Conservation (phyloP, 1,140 invertebrate species). For the Penaeus indicus region DNA sequence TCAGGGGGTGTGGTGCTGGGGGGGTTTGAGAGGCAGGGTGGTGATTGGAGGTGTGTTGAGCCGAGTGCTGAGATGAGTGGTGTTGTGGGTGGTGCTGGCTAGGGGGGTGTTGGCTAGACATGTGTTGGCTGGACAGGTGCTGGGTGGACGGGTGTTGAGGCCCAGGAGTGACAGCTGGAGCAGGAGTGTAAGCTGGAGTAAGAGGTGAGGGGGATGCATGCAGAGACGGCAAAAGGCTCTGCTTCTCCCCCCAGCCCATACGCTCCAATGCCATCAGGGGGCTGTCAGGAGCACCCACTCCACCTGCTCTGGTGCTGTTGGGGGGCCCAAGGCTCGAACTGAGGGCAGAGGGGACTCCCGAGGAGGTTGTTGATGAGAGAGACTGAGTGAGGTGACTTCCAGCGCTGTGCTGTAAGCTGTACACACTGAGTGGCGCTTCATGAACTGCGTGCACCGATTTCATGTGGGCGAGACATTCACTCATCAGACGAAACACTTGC, state of each 20-base stretch:
- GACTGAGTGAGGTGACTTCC: constrained; percentile 60
- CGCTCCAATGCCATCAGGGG: constrained; percentile 66
- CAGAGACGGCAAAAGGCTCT: constrained; percentile 61
- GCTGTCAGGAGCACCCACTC: constrained; percentile 64
- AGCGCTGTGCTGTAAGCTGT: constrained; percentile 62
- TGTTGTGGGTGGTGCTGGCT: constrained; percentile 34
- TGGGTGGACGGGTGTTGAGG: constrained; percentile 60
- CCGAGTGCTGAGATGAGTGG: constrained; percentile 22
- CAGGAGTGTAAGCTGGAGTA: constrained; percentile 60
- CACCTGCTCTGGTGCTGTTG: constrained; percentile 58
- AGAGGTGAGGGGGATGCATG: constrained; percentile 65
- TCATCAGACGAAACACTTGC: constrained; percentile 66
- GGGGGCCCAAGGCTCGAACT: constrained; percentile 48
- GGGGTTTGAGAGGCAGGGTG: constrained; percentile 47
- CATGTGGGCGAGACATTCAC: constrained; percentile 66
- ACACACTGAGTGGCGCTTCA: constrained; percentile 65
- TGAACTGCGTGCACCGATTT: constrained; percentile 66
- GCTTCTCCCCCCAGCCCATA: constrained; percentile 66
- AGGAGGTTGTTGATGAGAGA: constrained; percentile 44
- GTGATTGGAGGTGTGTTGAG: constrained; percentile 39
- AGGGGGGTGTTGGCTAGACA: constrained; percentile 42
- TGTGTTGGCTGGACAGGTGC: constrained; percentile 35
- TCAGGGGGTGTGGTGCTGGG: constrained; percentile 33
- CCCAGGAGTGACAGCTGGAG: constrained; percentile 61
- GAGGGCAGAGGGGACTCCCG: constrained; percentile 51